phyloP scores from a whole-genome alignment of 1,140 invertebrate species.

The Cyrtorhinus lividipennis region DNA sequence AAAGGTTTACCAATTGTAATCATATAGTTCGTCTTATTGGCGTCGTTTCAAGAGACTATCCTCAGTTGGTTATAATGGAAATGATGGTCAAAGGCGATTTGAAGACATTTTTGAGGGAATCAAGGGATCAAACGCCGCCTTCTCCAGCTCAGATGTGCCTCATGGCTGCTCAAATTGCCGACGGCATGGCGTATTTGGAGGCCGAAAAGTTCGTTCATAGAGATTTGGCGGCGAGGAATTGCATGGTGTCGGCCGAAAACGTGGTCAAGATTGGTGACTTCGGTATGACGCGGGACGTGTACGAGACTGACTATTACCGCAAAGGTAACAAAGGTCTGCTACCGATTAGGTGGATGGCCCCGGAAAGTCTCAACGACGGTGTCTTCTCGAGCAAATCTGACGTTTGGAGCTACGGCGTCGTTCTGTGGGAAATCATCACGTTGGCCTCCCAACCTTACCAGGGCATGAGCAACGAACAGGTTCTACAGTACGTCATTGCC shows the following conservation, averaged over 20 bases:
- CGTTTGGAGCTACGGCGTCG: slow-evolving; percentile 93
- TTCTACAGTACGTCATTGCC: slow-evolving; percentile 70
- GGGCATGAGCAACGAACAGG: slow-evolving; percentile 61
- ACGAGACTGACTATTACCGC: slow-evolving; percentile 92
- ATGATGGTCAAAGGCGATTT: slow-evolving; percentile 91
- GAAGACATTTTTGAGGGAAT: slow-evolving; percentile 68
- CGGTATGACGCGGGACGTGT: slow-evolving; percentile 91
- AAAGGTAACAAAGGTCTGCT: slow-evolving; percentile 81
- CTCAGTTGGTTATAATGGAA: slow-evolving; percentile 92
- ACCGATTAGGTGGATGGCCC: slow-evolving; percentile 77
- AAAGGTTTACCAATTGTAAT: slow-evolving; percentile 57
- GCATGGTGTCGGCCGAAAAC: slow-evolving; percentile 80
- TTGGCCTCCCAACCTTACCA: slow-evolving; percentile 95
- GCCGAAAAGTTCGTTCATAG: slow-evolving; percentile 92
- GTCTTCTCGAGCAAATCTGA: slow-evolving; percentile 84
- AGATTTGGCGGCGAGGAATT: slow-evolving; percentile 96
- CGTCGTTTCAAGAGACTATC: slow-evolving; percentile 83
- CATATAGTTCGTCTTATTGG: slow-evolving; percentile 89
- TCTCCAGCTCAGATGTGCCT: slow-evolving; percentile 32
- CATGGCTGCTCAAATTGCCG: slow-evolving; percentile 95
- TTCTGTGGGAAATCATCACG: slow-evolving; percentile 96
- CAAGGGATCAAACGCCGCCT: slow-evolving; percentile 45
- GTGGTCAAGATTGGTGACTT: slow-evolving; percentile 95
- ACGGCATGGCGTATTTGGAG: slow-evolving; percentile 94
- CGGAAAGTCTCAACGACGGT: slow-evolving; percentile 90